Base-by-base conservation (phyloP, 2,113 vertebrate species). In the Rhinichthys klamathensis region DNA sequence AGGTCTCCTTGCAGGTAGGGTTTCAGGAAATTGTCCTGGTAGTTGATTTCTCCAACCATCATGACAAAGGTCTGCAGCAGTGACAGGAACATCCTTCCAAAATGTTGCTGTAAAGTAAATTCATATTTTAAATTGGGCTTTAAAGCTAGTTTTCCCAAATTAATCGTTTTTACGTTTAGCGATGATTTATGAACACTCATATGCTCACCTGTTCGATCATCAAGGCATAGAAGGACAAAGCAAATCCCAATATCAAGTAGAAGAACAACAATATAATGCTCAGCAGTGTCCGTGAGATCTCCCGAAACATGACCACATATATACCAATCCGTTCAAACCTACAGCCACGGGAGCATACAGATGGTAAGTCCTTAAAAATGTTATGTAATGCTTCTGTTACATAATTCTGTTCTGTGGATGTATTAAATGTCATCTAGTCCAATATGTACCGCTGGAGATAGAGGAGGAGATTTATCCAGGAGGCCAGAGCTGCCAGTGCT, bases 241-340 rank as follows among this genome's bases (percentile, higher is more conserved):
- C 95, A 91, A 96, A 97, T 23, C 95, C 96, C 92, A 97, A 3
- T 75, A 97, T 92, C 56, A 97, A 92, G 88, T 95, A 97, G 80
- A 96, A 90, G 89, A 96, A 97, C 32, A 97, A 92, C 0, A 94
- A 86, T 6, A 93, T 91, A 76, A 96, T 97, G 60, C 95, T 92
- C 86, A 96, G 74, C 84, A 97, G 89, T 9, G 96, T 97, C 82
- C 92, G 95, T 88, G 96, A 84, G 81, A 97, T 97, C 84, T 96
- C 96, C 87, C 94, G 94, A 91, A 97, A 94, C 96, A 97, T 97
- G 86, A 97, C 96, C 76, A 97, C 94, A 32, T 97, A 97, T 87
- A 97, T 97, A 1, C 96, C 96, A 90, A 94, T 96, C 65, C 92
- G 94, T 92, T 97, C 96, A 94, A 97, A 97, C 84, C 96, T 97